These are phyloP conservation scores for Diadumene lineata DNA, from an alignment of 92 coral and sea anemone genomes.

Conservation along the genomic window DNA sequence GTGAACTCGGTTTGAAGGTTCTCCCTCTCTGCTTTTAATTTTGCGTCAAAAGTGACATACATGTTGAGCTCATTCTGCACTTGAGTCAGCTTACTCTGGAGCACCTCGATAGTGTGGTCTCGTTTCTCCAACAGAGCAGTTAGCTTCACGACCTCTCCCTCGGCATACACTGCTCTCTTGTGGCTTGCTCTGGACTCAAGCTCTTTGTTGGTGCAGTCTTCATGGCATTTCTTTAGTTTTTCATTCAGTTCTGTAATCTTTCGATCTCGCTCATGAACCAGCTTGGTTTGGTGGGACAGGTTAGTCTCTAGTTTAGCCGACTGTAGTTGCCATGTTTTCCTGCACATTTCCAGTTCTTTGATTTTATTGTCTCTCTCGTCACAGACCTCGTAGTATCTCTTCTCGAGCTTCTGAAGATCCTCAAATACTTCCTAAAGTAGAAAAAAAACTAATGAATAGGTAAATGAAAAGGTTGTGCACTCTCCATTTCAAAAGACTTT, in stretches of 20 bases:
- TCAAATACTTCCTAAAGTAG: slow-evolving; percentile 19
- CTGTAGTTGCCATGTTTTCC: slow-evolving; percentile 46
- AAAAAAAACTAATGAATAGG: neutral
- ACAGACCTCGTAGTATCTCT: slow-evolving; percentile 24
- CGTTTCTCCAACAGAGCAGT: slow-evolving; percentile 44
- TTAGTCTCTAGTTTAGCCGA: slow-evolving; percentile 47
- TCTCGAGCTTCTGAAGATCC: slow-evolving; percentile 24
- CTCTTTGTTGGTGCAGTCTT: slow-evolving; percentile 14
- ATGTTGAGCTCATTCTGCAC: slow-evolving; percentile 1
- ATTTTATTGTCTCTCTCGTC: slow-evolving; percentile 43
- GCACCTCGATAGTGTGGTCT: slow-evolving; percentile 33
- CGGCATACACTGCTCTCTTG: slow-evolving; percentile 36
- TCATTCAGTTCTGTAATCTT: slow-evolving; percentile 25
- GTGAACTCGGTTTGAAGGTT: slow-evolving; percentile 10
- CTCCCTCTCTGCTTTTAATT: slow-evolving; percentile 10
- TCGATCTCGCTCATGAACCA: slow-evolving; percentile 32
- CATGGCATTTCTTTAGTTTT: slow-evolving; percentile 36
- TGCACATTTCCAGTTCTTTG: slow-evolving; percentile 54
- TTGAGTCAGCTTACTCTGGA: slow-evolving; percentile 12
- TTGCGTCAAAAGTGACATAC: slow-evolving; percentile 5
- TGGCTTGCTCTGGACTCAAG: slow-evolving; percentile 31
- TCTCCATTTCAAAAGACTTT: too few species aligned
- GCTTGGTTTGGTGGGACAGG: slow-evolving; percentile 26
- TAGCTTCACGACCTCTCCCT: slow-evolving; percentile 38
- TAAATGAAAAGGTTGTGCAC: too few species aligned